A percentile compares a stretch with the other conserved stretches of the same genome.
phyloP scores from a whole-genome alignment of 2,113 vertebrate genomes.

The Alaudala cheleensis region DNA sequence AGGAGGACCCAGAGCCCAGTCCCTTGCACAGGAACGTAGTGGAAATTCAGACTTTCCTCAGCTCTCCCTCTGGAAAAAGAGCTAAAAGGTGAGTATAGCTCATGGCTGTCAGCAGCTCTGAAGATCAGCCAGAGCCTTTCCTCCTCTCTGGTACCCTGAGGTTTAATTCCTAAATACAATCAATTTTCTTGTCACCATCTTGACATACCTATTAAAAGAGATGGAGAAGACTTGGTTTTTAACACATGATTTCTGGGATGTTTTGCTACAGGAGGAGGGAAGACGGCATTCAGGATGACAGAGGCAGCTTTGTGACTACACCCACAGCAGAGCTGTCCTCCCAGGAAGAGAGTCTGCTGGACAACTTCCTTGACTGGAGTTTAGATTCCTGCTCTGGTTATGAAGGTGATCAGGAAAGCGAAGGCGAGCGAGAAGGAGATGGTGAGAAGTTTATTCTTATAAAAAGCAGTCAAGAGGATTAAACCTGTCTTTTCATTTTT shows the following conservation, averaged over 20 bases:
- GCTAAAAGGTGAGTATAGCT: constrained; percentile 79
- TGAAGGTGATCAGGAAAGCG: constrained; percentile 92
- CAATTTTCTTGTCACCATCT: background rate
- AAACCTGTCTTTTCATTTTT: background rate
- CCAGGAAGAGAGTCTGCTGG: constrained; percentile 91
- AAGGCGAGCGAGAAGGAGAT: constrained; percentile 87
- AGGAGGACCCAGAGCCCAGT: constrained; percentile 71
- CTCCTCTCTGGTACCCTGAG: background rate
- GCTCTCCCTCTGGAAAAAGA: constrained; percentile 87
- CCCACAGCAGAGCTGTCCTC: constrained; percentile 92
- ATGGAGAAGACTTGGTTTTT: background rate
- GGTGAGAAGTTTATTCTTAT: constrained; percentile 72
- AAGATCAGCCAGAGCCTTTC: background rate
- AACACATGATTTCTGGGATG: background rate
- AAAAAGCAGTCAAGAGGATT: background rate
- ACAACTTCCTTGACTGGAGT: constrained; percentile 94
- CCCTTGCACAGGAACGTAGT: constrained; percentile 55
- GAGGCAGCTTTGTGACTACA: constrained; percentile 89
- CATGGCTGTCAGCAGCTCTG: background rate
- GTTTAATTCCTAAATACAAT: background rate
- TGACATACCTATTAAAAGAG: background rate
- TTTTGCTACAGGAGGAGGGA: constrained; percentile 81
- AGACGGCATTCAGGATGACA: constrained; percentile 81
- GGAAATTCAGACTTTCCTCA: constrained; percentile 88
- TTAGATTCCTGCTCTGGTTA: constrained; percentile 92